Evolutionary conservation across 92 coral and sea anemone genomes (phyloP), one percentile per base, ranked within the genome.

Genomic region (Palythoa heliodiscus): DNA sequence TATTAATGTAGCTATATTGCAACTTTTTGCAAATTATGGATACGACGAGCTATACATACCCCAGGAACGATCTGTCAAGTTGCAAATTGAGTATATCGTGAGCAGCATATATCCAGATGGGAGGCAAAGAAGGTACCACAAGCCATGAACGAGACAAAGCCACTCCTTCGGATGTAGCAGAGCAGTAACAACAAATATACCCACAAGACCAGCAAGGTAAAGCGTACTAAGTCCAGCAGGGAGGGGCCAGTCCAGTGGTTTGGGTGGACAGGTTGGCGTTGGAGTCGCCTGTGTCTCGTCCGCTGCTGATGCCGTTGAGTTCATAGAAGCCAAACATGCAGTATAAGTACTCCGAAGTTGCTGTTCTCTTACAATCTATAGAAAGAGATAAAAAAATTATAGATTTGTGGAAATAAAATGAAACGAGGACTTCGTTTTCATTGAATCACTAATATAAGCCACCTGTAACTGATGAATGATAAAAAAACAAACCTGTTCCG

Each of bases 51-150:
- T 19, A 29, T 29, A 71, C 93, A 14, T 82, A 91, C 93, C 93
- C 93, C 93, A 91, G 7, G 93, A 91, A 39, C 93, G 77, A 70
- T 91, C 93, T 22, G 93, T 91, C 53, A 91, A 48, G 54, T 90
- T 90, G 75, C 90, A 90, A 48, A 90, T 23, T 13, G 92, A 87
- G 52, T 86, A 90, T 17, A 90, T 77, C 47, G 92, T 87, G 16
- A 90, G 92, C 1, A 90, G 77, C 4, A 90, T 83, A 50, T 90
- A 87, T 0, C 92, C 92, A 23, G 92, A 87, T 2, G 92, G 92
- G 1, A 90, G 77, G 40, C 90, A 87, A 6, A 91, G 82, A 19
- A 91, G 89, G 52, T 91, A 91, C 93, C 89, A 91, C 23, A 91
- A 35, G 7, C 91, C 93, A 58, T 91, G 71, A 10, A 87, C 66